Percentiles rank a stretch among this genome's conserved stretches.
phyloP scores from a whole-genome alignment of 2,888 invertebrate genomes.

The Macrophya annulata region DNA sequence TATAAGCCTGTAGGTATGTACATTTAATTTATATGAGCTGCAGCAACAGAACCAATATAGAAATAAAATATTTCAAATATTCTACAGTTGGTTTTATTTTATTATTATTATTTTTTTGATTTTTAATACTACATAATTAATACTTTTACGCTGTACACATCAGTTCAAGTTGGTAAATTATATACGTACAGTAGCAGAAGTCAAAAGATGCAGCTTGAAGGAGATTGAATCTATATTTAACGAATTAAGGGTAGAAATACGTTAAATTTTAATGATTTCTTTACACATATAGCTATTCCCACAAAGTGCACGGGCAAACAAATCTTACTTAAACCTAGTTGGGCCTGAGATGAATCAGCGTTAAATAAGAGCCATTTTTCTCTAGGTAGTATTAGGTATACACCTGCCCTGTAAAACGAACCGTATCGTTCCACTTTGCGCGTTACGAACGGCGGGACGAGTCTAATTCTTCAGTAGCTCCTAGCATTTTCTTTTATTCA shows the following conservation, averaged over 20 bases:
- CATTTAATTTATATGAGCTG: not conserved
- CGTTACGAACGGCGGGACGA: conserved; percentile 30
- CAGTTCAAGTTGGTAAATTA: not conserved
- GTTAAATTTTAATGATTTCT: conserved; percentile 12
- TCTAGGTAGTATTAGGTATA: conserved; percentile 39
- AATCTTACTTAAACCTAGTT: conserved; percentile 42
- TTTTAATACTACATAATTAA: not conserved
- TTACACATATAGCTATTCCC: conserved; percentile 3
- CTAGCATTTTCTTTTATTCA: conserved; percentile 29
- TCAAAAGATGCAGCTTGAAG: not conserved
- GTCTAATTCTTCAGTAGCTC: conserved; percentile 32
- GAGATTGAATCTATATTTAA: not conserved
- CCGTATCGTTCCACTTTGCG: conserved; percentile 54
- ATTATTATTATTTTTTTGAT: too few relatives aligned
- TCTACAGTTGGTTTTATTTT: not conserved
- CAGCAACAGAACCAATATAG: not conserved
- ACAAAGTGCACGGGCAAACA: conserved; percentile 27
- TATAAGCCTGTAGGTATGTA: not conserved
- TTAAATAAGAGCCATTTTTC: conserved; percentile 54
- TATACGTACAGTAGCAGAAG: not conserved
- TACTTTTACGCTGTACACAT: not conserved
- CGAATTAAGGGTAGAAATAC: not conserved
- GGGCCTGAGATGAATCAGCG: conserved; percentile 51
- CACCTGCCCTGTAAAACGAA: conserved; percentile 55
- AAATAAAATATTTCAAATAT: not conserved